Conservation (phyloP, 2,797 vertebrate genomes). For the Setipinna tenuifilis region DNA sequence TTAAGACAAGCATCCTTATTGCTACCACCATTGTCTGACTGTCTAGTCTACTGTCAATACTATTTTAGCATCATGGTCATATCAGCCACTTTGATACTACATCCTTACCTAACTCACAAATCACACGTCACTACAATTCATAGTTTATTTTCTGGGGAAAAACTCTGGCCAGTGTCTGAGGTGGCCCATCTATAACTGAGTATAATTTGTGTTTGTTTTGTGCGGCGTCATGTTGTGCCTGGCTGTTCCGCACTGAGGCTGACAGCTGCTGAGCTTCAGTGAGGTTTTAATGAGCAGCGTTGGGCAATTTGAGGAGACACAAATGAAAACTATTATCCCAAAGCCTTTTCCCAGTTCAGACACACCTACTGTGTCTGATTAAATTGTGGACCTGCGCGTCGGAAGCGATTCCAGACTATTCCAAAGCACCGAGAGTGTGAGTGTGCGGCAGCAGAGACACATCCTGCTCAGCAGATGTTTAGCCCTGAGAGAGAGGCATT, state of each 20-base stretch:
- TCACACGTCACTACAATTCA: not conserved
- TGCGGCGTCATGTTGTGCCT: not conserved
- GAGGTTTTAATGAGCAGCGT: not conserved
- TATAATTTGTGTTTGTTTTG: constrained; percentile 6
- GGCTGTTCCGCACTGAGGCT: not conserved
- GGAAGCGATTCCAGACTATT: not conserved
- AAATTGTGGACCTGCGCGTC: not conserved
- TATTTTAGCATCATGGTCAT: too few relatives aligned
- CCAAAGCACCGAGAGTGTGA: not conserved
- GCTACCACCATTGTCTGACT: too few relatives aligned
- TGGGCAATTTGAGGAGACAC: not conserved
- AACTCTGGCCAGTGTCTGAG: not conserved
- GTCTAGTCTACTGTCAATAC: too few relatives aligned
- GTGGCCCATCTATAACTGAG: not conserved
- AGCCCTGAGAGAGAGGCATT: not conserved
- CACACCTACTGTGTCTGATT: constrained; percentile 19
- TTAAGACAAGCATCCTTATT: too few relatives aligned
- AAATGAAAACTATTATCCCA: constrained; percentile 1
- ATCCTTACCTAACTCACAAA: not conserved
- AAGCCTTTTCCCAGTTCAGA: not conserved
- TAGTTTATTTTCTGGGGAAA: not conserved
- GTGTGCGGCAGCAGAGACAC: not conserved
- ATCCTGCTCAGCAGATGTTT: too few relatives aligned
- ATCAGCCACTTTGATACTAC: too few relatives aligned
- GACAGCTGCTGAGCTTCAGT: not conserved